Conservation (phyloP, 2,113 vertebrate genomes). For the Nannobrachium achirus region DNA sequence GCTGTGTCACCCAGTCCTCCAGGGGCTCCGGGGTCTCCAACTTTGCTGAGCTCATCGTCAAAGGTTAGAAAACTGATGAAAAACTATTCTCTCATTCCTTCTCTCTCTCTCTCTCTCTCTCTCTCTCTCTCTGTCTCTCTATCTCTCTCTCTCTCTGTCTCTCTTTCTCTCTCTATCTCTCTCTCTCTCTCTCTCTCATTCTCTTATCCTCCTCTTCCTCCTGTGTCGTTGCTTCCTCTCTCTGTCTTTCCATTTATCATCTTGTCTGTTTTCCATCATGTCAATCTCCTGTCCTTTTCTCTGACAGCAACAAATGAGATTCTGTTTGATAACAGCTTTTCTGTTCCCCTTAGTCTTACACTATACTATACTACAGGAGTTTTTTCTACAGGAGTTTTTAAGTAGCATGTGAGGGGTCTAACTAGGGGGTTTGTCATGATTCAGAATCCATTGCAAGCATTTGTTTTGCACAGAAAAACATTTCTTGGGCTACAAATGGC, state of each 20-base stretch:
- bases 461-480: no score
- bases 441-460: no score
- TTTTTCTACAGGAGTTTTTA: no score
- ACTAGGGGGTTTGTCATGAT: no score
- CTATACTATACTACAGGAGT: neutral
- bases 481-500: no score
- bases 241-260: neutral
- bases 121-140: neutral
- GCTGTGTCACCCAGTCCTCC: conserved; percentile 91
- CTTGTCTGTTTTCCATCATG: neutral
- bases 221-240: neutral
- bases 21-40: conserved; percentile 93
- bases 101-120: neutral
- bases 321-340: neutral
- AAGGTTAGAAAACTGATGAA: conserved; percentile 82
- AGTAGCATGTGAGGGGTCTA: no score
- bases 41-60: conserved; percentile 95
- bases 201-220: neutral
- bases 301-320: neutral
- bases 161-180: neutral
- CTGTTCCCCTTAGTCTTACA: conserved; percentile 1
- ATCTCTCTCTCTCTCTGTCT: neutral
- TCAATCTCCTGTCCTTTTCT: neutral
- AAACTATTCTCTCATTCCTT: neutral
- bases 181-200: conserved; percentile 13